Evolutionary conservation across 2,113 vertebrate species (phyloP), one percentile per base, ranked within the genome.

Genomic region (Malaclemys terrapin): DNA sequence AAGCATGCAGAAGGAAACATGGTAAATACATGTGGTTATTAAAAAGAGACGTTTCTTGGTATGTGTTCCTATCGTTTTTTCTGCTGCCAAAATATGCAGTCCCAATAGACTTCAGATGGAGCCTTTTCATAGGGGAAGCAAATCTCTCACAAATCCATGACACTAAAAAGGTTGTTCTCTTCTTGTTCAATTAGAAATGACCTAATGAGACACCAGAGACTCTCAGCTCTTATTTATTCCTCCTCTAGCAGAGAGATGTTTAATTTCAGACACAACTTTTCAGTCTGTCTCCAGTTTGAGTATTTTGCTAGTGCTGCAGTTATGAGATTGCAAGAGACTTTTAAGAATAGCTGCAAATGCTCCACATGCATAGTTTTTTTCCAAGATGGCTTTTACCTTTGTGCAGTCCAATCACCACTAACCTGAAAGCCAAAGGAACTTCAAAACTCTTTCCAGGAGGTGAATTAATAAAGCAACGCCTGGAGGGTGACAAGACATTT

Each of bases 331-430:
- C 75, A 78, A 47, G 45, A 78, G 24, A 16, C 4, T 4, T 0
- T 69, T 69, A n/a, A n/a, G 62, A 65, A 69, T 3, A 49, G 86
- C 47, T 11, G 1, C 1, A 2, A 10, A 6, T 2, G 20, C 49
- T 1, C 0, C 17, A 25, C 1, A 10, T 0, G 16, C 3, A 25
- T 1, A 0, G 1, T 0, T 47, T 16, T 47, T 16, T 10, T 14
- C 29, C 4, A 76, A 17, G 4, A 56, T 31, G 54, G 31, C 38
- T 38, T 17, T 42, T 1, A 4, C 1, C 38, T 19, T 82, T 0
- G 0, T 1, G 82, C 2, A 0, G 52, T 19, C 56, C 4, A 12
- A 5, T 22, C 50, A 5, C 0, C 2, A 11, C 22, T 69, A 29
- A 56, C 25, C 0, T 24, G 42, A 79, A 29, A 80, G 29, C 85